These are phyloP conservation scores for Rhagoletis pomonella DNA, from an alignment of 1,140 invertebrate species.

Conservation along the genomic window DNA sequence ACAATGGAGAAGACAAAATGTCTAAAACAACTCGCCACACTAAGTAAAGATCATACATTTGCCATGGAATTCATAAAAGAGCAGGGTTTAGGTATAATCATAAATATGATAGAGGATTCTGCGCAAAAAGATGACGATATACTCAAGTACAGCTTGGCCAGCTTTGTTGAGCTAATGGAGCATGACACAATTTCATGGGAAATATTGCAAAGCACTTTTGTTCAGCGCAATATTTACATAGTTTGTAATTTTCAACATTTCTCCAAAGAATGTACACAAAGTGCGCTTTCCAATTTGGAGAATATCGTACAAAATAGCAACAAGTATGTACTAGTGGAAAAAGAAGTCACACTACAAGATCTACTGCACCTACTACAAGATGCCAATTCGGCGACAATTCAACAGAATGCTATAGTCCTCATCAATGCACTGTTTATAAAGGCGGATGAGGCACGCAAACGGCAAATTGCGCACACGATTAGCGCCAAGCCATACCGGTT, in stretches of 20 bases:
- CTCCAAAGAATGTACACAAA: slow-evolving; percentile 84
- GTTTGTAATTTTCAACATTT: slow-evolving; percentile 81
- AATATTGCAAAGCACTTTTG: slow-evolving; percentile 89
- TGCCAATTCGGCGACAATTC: slow-evolving; percentile 82
- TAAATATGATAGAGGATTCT: slow-evolving; percentile 83
- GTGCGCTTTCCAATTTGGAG: slow-evolving; percentile 92
- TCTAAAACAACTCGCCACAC: slow-evolving; percentile 82
- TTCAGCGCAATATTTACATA: slow-evolving; percentile 88
- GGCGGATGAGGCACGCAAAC: slow-evolving; percentile 86
- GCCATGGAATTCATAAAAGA: slow-evolving; percentile 95
- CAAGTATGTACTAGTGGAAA: slow-evolving; percentile 90
- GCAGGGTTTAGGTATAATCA: slow-evolving; percentile 88
- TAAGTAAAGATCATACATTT: slow-evolving; percentile 92
- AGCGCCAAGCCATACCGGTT: slow-evolving; percentile 88
- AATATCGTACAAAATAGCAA: slow-evolving; percentile 90
- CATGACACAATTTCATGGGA: slow-evolving; percentile 96
- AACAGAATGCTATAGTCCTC: slow-evolving; percentile 94
- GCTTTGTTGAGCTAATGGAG: slow-evolving; percentile 97
- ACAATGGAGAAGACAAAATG: slow-evolving; percentile 82
- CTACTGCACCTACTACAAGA: slow-evolving; percentile 86
- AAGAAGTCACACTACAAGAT: slow-evolving; percentile 90
- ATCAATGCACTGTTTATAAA: slow-evolving; percentile 95
- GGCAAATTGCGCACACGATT: slow-evolving; percentile 84
- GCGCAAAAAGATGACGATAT: slow-evolving; percentile 80
- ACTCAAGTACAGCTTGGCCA: slow-evolving; percentile 85